phyloP scores from a whole-genome alignment of 2,113 vertebrate species.

The Phyllostomus discolor region DNA sequence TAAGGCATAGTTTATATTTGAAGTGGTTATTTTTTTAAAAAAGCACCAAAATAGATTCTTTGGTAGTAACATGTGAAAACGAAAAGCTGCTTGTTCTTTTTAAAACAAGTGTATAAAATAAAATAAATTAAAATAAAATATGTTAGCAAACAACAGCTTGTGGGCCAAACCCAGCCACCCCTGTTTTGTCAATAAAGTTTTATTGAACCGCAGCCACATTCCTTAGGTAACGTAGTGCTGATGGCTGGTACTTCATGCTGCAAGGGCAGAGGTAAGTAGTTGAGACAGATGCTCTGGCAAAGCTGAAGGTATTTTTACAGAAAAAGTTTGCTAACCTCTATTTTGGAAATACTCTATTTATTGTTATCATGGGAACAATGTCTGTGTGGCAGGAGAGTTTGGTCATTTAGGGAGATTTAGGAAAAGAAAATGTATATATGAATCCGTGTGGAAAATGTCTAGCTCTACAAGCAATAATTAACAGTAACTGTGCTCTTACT shows the following conservation, averaged over 20 bases:
- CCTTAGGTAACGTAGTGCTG: not conserved
- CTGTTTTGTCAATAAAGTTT: slow-evolving; percentile 6
- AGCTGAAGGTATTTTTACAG: not conserved
- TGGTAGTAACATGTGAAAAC: not conserved
- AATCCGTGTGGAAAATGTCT: not conserved
- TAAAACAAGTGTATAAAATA: not conserved
- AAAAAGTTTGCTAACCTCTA: not conserved
- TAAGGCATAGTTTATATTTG: not conserved
- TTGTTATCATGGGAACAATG: not conserved
- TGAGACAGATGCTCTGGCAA: not conserved
- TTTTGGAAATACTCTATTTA: not conserved
- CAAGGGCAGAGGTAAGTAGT: not conserved
- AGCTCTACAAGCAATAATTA: not conserved
- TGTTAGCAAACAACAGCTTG: not conserved
- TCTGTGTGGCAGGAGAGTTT: not conserved
- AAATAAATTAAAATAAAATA: no score
- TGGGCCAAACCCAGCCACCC: not conserved
- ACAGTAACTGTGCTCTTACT: not conserved
- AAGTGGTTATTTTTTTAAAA: not conserved
- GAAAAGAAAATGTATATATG: not conserved
- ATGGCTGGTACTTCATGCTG: not conserved
- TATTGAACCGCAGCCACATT: not conserved
- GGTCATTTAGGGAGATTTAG: not conserved
- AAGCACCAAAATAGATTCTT: not conserved
- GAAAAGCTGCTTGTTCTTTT: not conserved